Evolutionary conservation across 1,140 invertebrate species (phyloP), one percentile per base, ranked within the genome.

Genomic region (Drosophila repletoides): DNA sequence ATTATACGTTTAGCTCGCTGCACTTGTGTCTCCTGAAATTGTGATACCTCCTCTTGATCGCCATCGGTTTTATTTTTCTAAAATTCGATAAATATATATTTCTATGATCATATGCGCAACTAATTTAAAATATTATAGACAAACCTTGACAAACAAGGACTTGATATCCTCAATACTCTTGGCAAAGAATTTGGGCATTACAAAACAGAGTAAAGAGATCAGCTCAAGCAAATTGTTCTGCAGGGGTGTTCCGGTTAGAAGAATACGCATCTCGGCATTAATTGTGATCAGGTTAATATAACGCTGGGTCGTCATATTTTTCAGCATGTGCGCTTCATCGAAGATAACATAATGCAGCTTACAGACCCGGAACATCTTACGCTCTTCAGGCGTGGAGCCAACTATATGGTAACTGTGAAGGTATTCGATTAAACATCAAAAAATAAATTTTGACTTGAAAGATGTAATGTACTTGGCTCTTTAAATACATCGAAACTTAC

Each of bases 291-390:
- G 92, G 89, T 96, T 95, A 75, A 97, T 94, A 83, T 97, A 99
- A 76, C 98, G 92, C 61, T 95, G 93, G 3, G 97, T 97, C 28
- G 94, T 94, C 97, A 99, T 99, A 90, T 99, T 99, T 90, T 99
- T 99, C 4, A 99, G 91, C 97, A 99, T 98, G 81, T 99, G 98
- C 0, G 97, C 98, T 90, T 99, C 98, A 91, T 99, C 98, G 90
- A 98, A 98, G 19, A 99, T 93, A 0, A 98, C 96, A 88, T 98
- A 99, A 81, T 98, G 94, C 84, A 99, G 94, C 10, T 93, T 93
- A 43, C 97, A 94, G 24, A 97, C 95, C 45, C 97, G 95, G 90
- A 99, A 98, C 90, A 99, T 94, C 81, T 95, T 95, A 31, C 95
- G 93, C 89, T 99, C 98, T 76, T 98, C 98, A 0, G 95, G 93